Evolutionary conservation across 2,113 vertebrate species (phyloP).

Genomic region (Shinisaurus crocodilurus): DNA sequence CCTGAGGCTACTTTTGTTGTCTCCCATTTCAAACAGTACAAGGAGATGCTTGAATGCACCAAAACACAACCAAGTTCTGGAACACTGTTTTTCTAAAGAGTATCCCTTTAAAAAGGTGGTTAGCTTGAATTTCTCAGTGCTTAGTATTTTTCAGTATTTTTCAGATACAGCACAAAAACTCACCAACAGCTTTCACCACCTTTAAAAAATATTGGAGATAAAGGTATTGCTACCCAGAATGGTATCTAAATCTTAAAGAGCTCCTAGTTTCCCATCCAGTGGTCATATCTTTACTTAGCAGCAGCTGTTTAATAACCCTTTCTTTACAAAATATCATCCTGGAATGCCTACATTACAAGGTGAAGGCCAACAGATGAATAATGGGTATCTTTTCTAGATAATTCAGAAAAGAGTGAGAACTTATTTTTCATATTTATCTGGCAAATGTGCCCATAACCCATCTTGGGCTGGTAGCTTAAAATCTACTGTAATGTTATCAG

Average conservation of each 20-base stretch:
- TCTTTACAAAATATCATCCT: background rate
- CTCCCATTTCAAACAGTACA: fast-evolving
- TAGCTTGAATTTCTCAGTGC: background rate
- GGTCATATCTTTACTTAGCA: background rate
- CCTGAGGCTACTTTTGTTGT: background rate
- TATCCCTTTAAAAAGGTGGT: background rate
- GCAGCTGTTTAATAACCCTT: background rate
- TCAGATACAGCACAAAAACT: background rate
- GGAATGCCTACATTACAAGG: background rate
- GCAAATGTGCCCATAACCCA: background rate
- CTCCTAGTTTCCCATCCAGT: background rate
- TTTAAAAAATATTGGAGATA: background rate
- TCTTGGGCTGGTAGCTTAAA: background rate
- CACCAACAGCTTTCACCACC: background rate
- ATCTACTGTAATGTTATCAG: background rate
- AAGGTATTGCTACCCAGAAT: background rate
- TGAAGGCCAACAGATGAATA: background rate
- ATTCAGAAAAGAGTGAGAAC: background rate
- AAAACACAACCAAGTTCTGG: background rate
- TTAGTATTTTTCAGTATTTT: background rate
- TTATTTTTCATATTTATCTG: background rate
- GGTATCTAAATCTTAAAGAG: background rate
- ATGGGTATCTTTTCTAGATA: background rate
- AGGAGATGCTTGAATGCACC: background rate
- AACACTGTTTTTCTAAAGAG: background rate